Base-by-base conservation (phyloP, 2,797 vertebrate genomes). In the Pelodytes ibericus region DNA sequence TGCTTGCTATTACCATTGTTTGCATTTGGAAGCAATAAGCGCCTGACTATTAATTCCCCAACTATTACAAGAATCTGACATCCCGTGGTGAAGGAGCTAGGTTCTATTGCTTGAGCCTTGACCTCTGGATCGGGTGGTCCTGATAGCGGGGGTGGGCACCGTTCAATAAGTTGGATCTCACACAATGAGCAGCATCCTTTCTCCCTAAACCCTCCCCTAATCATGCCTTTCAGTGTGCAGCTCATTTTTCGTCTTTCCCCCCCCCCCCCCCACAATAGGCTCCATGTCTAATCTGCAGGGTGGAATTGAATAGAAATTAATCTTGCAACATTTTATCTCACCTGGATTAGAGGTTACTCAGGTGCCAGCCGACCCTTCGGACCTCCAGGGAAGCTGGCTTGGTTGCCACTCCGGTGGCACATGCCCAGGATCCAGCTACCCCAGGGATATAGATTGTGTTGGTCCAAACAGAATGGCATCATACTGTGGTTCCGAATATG, bases 401-500 rank as follows among this genome's bases (percentile, higher is more conserved):
- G n/a, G n/a, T n/a, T n/a, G n/a, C n/a, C n/a, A n/a, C n/a, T n/a
- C n/a, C n/a, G n/a, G n/a, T n/a, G n/a, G n/a, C 11, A 20, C 49
- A 20, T 24, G 20, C 49, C n/a, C 20, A 53, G 49, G 18, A 4
- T 24, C n/a, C 49, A 53, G 13, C n/a, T 16, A 49, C 51, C 26
- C 27, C 65, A 15, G 24, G 39, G 39, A 15, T 25, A 7, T 44
- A 22, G 20, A 47, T 29, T n/a, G 7, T 24, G 36, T 30, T 26
- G 24, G 60, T 22, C 58, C 20, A 13, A 3, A n/a, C 36, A 62
- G 27, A 18, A 39, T 62, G 49, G 29, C 6, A 25, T 31, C 9
- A 22, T 47, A 22, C 30, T 3, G 13, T 81, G 82, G 51, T 77
- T 71, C 60, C 0, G 3, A 85, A 80, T 51, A 85, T 86, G 86